These are phyloP conservation scores for Siderastrea siderea DNA, from an alignment of 92 coral and sea anemone genomes.

Conservation along the genomic window DNA sequence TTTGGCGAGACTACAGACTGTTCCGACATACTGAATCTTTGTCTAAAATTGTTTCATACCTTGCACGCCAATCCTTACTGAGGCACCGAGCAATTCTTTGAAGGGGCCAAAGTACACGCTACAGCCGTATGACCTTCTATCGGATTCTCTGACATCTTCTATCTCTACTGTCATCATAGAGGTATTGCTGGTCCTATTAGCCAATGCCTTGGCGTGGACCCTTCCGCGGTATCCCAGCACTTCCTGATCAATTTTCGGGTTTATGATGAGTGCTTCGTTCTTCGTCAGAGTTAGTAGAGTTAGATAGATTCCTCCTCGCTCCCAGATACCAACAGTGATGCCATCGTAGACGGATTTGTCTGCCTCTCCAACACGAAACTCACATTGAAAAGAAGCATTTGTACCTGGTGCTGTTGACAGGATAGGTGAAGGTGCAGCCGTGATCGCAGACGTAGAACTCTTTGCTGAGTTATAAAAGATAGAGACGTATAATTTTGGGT, in stretches of 20 bases:
- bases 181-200: conserved; percentile 16
- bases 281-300: conserved; percentile 1
- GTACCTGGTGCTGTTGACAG: background rate
- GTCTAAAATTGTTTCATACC: background rate
- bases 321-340: conserved; percentile 12
- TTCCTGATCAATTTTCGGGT: conserved; percentile 14
- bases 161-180: conserved; percentile 7
- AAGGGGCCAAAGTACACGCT: conserved; percentile 7
- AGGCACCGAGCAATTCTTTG: background rate
- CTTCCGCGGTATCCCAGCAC: background rate
- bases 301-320: background rate
- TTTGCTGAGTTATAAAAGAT: no score
- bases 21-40: no score
- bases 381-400: background rate
- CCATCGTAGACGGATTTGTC: background rate
- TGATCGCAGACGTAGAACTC: background rate
- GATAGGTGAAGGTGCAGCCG: background rate
- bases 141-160: background rate
- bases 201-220: background rate
- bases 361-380: background rate
- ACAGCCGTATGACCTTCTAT: background rate
- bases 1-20: no score
- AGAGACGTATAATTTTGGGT: no score
- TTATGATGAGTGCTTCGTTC: background rate
- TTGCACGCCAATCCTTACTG: background rate